Evolutionary conservation across 1,140 invertebrate species (phyloP).

Genomic region (Sarcophaga peregrina): DNA sequence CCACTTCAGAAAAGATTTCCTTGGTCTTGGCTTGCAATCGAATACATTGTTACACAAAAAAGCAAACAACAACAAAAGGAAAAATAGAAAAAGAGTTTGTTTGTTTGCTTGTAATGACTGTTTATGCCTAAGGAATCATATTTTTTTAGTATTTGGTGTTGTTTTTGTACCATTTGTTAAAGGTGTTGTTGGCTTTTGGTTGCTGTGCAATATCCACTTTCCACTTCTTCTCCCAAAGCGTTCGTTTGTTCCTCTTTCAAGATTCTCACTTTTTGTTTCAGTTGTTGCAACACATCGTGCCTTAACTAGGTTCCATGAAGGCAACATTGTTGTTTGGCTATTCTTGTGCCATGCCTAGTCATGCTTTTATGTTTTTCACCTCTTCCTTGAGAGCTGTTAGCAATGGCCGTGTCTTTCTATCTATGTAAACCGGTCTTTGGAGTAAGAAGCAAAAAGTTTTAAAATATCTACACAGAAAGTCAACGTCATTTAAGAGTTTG

Average conservation of each 20-base stretch:
- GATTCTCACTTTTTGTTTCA: neutral
- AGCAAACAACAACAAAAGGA: neutral
- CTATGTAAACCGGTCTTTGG: constrained; percentile 18
- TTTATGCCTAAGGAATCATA: neutral
- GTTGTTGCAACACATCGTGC: neutral
- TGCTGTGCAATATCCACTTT: neutral
- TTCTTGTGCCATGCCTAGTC: neutral
- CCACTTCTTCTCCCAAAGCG: neutral
- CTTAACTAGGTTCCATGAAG: neutral
- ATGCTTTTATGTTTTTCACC: neutral
- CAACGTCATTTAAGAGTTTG: constrained; percentile 31
- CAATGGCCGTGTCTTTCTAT: neutral
- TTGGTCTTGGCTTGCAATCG: neutral
- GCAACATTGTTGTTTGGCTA: neutral
- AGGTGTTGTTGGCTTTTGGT: neutral
- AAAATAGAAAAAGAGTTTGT: neutral
- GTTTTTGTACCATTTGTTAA: neutral
- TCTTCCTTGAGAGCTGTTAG: neutral
- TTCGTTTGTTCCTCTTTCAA: neutral
- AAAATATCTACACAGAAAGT: neutral
- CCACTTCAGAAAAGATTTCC: neutral
- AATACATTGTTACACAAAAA: neutral
- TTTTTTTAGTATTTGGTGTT: neutral
- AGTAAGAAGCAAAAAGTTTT: neutral
- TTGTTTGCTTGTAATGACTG: neutral